Base-by-base conservation (phyloP, 2,113 vertebrate genomes). In the Condylura cristata region DNA sequence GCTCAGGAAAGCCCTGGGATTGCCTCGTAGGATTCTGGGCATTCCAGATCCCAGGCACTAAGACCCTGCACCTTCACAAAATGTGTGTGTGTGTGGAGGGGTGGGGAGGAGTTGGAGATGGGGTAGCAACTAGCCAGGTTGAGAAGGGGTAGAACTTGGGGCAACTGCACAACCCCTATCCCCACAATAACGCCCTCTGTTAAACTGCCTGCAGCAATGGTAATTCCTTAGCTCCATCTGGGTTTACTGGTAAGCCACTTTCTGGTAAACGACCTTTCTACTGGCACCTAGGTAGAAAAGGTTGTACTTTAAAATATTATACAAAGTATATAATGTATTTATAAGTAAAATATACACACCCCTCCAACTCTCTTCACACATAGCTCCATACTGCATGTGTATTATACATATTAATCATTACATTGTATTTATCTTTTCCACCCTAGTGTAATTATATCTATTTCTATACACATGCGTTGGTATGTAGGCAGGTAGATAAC, bases 61-160 rank as follows among this genome's bases (percentile, higher is more conserved):
- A 8, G n/a, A 30, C 44, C 60, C 37, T 1, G 5, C 10, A 17
- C 1, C 6, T 32, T 56, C 37, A 22, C 48, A 2, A 6, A 63
- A 48, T 10, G 39, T 13, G 13, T 17, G 32, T 14, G 26, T 9
- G 60, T 8, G 14, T 14, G 8, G 6, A 48, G 17, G 63, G 75
- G 7, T 12, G 28, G 12, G 37, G 24, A 1, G 1, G 14, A n/a
- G n/a, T n/a, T n/a, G n/a, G n/a, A n/a, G n/a, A n/a, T 13, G 0
- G n/a, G 14, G 6, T n/a, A 28, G 14, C 5, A 3, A 20, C 18
- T 8, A 8, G 28, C 53, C 20, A 22, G 20, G 44, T 0, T 24
- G 76, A 32, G 53, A 32, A 46, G 44, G 13, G 0, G 4, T 14
- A 86, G 60, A 26, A 11, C 12, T 28, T 17, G 10, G n/a, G 20